Base-by-base conservation (phyloP, 2,888 invertebrate genomes). In the Eupeodes luniger region DNA sequence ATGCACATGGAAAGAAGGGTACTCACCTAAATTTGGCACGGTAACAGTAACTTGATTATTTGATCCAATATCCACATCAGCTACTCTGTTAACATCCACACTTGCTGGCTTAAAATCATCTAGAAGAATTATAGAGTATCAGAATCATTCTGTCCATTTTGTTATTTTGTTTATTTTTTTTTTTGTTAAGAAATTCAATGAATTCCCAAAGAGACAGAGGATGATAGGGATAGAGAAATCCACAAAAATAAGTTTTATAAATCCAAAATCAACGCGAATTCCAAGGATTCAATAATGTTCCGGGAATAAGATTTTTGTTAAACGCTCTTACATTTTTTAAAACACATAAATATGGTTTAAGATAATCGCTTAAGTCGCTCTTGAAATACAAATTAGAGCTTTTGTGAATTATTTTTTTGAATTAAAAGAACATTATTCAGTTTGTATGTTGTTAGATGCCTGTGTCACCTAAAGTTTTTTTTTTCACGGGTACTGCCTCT, bases 31-130 rank as follows among this genome's bases (percentile, higher is more conserved):
- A 95, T 99, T 98, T 90, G 99, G 99, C 91, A 99, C 98, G 90
- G 98, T 98, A 89, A 97, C 97, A 90, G 98, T 97, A 91, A 99
- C 98, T 94, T 98, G 97, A 94, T 98, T 97, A 92, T 97, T 97
- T 90, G 96, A 95, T 90, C 97, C 98, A 89, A 99, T 97, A 93
- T 98, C 98, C 81, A 99, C 96, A 40, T 96, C 96, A 53, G 98
- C 98, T 95, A 97, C 97, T 94, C 98, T 98, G 91, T 96, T 97
- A 64, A 97, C 96, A 94, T 99, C 99, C 77, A 99, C 98, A 91
- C 98, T 99, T n/a, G 99, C 99, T 90, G 99, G 99, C 93, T 99
- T 99, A 93, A 99, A 99, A 94, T 99, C 99, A 97, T 99, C 98
- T 99, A 94, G 74, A 95, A 91, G 90, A 72, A 81, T 72, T 44